These are phyloP conservation scores for Coreius guichenoti DNA, from an alignment of 2,797 vertebrate genomes.

Conservation along the genomic window DNA sequence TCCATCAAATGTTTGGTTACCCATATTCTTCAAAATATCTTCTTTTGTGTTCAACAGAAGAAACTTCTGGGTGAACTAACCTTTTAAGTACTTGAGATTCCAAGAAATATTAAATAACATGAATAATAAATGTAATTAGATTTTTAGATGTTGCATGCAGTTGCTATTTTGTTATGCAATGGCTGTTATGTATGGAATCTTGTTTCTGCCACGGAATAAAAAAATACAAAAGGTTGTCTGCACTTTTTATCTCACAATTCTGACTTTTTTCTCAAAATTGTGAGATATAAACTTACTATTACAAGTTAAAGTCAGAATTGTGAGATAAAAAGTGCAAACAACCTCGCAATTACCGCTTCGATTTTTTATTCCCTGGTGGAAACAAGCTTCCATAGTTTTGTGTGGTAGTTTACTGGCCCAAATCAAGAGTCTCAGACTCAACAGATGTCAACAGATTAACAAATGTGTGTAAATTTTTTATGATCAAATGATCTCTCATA, in stretches of 20 bases:
- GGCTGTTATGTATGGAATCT: background rate
- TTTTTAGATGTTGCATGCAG: background rate
- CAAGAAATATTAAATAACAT: background rate
- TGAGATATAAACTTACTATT: too few relatives aligned
- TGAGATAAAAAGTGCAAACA: background rate
- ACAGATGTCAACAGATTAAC: background rate
- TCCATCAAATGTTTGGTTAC: too few relatives aligned
- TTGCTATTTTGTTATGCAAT: background rate
- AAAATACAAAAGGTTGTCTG: background rate
- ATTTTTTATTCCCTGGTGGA: background rate
- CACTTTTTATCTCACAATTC: background rate
- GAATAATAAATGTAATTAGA: background rate
- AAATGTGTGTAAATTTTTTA: background rate
- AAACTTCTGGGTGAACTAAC: too few relatives aligned
- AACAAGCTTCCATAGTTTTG: background rate
- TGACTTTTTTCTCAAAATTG: background rate
- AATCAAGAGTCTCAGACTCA: background rate
- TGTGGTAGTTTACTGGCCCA: background rate
- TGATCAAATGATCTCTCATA: background rate
- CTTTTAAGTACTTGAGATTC: background rate
- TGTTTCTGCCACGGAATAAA: background rate
- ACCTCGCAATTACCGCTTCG: background rate
- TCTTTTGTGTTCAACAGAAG: too few relatives aligned
- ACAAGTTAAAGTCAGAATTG: too few relatives aligned
- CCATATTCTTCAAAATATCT: too few relatives aligned